Evolutionary conservation across 2,113 vertebrate genomes (phyloP).

Genomic region (Oncorhynchus gorbuscha): DNA sequence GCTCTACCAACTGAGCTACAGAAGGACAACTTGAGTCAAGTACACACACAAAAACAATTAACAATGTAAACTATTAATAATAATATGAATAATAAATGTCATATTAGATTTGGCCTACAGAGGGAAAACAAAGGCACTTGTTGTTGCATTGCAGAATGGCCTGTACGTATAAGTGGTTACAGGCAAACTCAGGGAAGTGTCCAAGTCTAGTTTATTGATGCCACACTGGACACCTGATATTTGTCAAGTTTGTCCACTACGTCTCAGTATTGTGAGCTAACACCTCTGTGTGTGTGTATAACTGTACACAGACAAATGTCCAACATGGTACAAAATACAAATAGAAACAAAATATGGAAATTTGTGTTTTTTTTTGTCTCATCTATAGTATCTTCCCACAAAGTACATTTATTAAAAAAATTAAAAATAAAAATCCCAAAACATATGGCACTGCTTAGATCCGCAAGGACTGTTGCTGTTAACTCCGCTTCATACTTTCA

Average conservation of each 20-base stretch:
- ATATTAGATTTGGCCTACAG: background rate
- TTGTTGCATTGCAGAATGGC: background rate
- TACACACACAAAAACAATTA: constrained; percentile 24
- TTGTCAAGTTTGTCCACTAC: background rate
- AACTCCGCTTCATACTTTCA: too few relatives aligned
- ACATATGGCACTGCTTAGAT: background rate
- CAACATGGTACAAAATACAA: background rate
- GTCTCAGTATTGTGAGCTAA: background rate
- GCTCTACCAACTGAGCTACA: too few relatives aligned
- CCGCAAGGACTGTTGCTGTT: background rate
- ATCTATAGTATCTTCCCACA: background rate
- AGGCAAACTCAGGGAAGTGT: background rate
- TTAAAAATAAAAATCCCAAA: background rate
- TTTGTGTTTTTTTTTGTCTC: background rate
- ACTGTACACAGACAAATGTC: background rate
- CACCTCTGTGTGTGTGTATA: background rate
- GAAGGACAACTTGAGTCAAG: constrained; percentile 37
- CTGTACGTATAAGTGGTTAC: background rate
- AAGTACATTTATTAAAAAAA: background rate
- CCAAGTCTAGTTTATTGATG: background rate
- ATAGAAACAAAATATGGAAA: background rate
- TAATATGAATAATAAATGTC: background rate
- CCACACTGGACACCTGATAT: background rate
- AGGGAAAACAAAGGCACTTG: constrained; percentile 45
- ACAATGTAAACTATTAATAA: background rate